phyloP scores from a whole-genome alignment of 2,888 invertebrate species.

The Drosophila tanythrix region DNA sequence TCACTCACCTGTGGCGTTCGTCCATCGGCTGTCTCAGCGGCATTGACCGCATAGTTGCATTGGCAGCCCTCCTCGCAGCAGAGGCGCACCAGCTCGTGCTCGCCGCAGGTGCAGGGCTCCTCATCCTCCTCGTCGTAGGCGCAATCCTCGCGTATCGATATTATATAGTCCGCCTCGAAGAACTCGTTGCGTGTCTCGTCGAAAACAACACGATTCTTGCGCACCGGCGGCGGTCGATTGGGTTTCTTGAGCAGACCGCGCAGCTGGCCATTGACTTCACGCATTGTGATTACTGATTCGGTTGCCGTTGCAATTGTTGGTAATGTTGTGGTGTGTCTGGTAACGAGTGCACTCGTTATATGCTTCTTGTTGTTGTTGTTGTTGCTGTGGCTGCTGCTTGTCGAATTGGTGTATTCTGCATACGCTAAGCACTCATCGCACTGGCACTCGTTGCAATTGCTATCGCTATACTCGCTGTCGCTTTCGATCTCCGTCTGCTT shows the following conservation, averaged over 20 bases:
- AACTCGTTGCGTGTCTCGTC: constrained; percentile 95
- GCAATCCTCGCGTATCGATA: constrained; percentile 94
- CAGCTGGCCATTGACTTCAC: constrained; percentile 85
- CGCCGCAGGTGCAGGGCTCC: constrained; percentile 90
- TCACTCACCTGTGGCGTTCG: constrained; percentile 84
- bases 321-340: not conserved
- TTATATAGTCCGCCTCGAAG: constrained; percentile 96
- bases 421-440: constrained; percentile 65
- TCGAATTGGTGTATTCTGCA: constrained; percentile 9
- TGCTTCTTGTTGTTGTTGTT: constrained; percentile 18
- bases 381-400: constrained; percentile 6
- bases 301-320: constrained; percentile 13
- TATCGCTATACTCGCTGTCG: constrained; percentile 37
- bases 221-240: constrained; percentile 88
- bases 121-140: constrained; percentile 92
- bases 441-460: constrained; percentile 48
- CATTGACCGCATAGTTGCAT: constrained; percentile 85
- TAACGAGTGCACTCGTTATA: constrained; percentile 31
- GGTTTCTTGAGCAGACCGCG: constrained; percentile 89
- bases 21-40: constrained; percentile 61
- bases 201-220: constrained; percentile 93
- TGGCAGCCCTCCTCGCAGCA: constrained; percentile 90
- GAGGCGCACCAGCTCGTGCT: constrained; percentile 88
- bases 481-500: constrained; percentile 7
- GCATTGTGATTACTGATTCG: constrained; percentile 70